Base-by-base conservation (phyloP, 2,797 vertebrate species). In the Siniperca scherzeri region DNA sequence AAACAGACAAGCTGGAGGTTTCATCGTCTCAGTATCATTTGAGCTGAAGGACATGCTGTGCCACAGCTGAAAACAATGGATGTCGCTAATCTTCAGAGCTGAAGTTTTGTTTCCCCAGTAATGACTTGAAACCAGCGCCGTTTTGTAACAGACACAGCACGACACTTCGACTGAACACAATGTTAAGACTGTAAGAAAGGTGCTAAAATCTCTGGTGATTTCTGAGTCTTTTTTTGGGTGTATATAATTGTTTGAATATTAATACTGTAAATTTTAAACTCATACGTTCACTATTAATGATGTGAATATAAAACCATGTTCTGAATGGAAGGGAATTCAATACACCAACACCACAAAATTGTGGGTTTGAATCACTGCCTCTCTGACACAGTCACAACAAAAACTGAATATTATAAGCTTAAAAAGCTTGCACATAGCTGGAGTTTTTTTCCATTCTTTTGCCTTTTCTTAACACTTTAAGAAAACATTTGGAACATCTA, bases 21-120 rank as follows among this genome's bases (percentile, higher is more conserved):
- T 72, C 62, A 71, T 57, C 7, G 1, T 69, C 66, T 86, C 48
- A 11, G 65, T 66, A 36, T 44, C 64, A 3, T 30, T 67, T 80
- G 78, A 84, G 82, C 62, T 81, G 69, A 86, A 89, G 75, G 77
- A 70, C 79, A 71, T 0, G 55, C 69, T 80, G 72, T 71, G 71
- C 64, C 52, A 42, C 72, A 70, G 77, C 65, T 74, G 66, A 78
- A 84, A 81, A 88, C 74, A 81, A 81, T 40, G 69, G 52, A 71
- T 83, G 65, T 6, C 5, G 76, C 56, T 82, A 53, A 85, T 77
- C 69, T 81, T 73, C 62, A 80, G 46, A 76, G 71, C 60, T 38
- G 38, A 77, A 83, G 27, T 70, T 78, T 66, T 69, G 57, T 64
- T 30, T 77, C 50, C 74, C 25, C 70, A 60, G 66, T 33, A 42